These are phyloP conservation scores for Eurypyga helias DNA, from an alignment of 2,113 vertebrate genomes.

Conservation along the genomic window DNA sequence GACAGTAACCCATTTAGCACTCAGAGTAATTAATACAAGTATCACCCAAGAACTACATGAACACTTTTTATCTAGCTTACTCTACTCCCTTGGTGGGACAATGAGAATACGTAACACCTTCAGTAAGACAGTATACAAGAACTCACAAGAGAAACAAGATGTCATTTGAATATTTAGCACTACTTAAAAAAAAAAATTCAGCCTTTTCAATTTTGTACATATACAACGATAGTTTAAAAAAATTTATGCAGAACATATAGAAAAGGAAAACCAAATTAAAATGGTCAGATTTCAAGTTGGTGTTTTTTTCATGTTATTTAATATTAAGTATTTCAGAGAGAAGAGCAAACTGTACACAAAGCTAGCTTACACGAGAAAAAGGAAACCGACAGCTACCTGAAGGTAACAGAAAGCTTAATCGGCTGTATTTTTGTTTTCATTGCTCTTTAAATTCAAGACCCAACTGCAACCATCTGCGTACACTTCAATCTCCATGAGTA, in stretches of 20 bases:
- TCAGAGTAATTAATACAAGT: neutral
- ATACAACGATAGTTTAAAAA: neutral
- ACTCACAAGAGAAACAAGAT: neutral
- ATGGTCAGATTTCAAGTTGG: neutral
- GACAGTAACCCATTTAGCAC: accelerated
- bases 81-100: neutral
- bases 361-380: neutral
- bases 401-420: neutral
- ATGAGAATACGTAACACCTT: neutral
- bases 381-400: neutral
- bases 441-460: neutral
- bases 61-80: neutral
- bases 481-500: neutral
- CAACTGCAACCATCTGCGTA: neutral
- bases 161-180: neutral
- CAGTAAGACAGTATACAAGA: neutral
- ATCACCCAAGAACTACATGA: neutral
- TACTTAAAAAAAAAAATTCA: neutral
- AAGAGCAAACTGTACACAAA: neutral
- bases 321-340: neutral
- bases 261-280: neutral
- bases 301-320: neutral
- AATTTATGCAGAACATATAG: neutral
- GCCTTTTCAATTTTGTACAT: neutral
- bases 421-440: neutral